Conservation (phyloP, 2,888 invertebrate genomes). For the Sphinx pinastri region DNA sequence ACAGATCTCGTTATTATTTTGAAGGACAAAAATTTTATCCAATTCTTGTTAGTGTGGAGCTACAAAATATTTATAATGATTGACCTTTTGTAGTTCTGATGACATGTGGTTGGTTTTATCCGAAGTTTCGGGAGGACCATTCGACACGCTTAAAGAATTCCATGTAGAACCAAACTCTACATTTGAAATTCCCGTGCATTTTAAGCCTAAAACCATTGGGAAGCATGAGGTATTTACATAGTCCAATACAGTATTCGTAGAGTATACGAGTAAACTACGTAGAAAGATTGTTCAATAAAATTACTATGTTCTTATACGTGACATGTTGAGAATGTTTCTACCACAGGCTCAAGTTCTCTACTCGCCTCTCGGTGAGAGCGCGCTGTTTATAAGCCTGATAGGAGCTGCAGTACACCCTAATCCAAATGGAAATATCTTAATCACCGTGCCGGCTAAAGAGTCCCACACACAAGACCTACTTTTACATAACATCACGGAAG, state of each 20-base stretch:
- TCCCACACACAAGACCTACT: constrained; percentile 57
- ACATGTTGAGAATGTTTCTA: too few species aligned
- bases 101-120: constrained; percentile 71
- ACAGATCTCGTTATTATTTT: too few species aligned
- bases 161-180: constrained; percentile 69
- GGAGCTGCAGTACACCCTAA: constrained; percentile 64
- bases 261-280: background rate
- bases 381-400: constrained; percentile 60
- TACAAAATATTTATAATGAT: background rate
- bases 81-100: constrained; percentile 61
- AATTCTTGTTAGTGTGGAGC: too few species aligned
- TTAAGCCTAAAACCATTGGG: constrained; percentile 71
- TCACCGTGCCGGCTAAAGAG: constrained; percentile 65
- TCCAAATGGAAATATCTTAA: constrained; percentile 61
- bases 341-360: constrained; percentile 65
- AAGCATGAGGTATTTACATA: constrained; percentile 63
- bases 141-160: constrained; percentile 70
- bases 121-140: constrained; percentile 67
- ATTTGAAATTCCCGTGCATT: constrained; percentile 68
- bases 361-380: constrained; percentile 73
- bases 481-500: constrained; percentile 75
- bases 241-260: background rate
- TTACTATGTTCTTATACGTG: too few species aligned
- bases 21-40: too few species aligned
- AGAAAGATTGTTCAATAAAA: too few species aligned